Evolutionary conservation across 2,888 invertebrate species (phyloP).

Genomic region (Timema cristinae): DNA sequence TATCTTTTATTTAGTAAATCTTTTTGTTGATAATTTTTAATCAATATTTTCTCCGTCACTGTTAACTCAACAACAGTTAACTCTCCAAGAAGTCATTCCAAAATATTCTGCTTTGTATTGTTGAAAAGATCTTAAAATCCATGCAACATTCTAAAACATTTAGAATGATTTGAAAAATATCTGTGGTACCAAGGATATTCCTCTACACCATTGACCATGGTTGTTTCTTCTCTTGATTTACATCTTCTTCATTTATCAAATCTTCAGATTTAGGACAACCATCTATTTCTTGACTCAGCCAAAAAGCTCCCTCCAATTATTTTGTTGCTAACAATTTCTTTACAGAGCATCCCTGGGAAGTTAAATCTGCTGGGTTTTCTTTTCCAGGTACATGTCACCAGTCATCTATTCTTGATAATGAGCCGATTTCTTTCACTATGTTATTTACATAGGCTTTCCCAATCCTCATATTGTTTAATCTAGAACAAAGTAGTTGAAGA

Average conservation of each 20-base stretch:
- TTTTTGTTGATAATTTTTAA: neutral
- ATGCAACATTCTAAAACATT: neutral
- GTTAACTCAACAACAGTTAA: neutral
- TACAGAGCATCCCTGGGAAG: neutral
- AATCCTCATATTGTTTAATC: no score
- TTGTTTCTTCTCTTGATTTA: neutral
- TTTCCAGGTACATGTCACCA: neutral
- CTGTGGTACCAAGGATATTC: neutral
- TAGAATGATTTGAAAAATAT: neutral
- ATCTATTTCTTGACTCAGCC: neutral
- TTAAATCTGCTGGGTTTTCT: neutral
- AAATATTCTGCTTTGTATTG: neutral
- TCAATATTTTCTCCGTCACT: neutral
- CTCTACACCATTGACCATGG: neutral
- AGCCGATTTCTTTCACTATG: neutral
- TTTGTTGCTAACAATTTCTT: neutral
- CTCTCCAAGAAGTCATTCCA: neutral
- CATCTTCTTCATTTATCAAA: conserved; percentile 1
- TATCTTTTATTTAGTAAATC: neutral
- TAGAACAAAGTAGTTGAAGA: neutral
- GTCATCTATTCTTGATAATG: neutral
- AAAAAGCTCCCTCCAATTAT: neutral
- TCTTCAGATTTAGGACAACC: neutral
- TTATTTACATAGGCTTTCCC: neutral
- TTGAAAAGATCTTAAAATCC: neutral